Evolutionary conservation across 2,113 vertebrate genomes (phyloP).

Genomic region (cattle (Bos taurus)): ARS-UCD2.0 NC_037351.1:42195001-42195500

Average conservation of each 20-base stretch:
- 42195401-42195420: background rate
- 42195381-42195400: background rate
- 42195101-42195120: background rate
- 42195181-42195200: conserved; percentile 46
- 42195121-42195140: background rate
- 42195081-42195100: background rate
- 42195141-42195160: background rate
- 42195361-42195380: background rate
- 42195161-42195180: conserved; percentile 64
- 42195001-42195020: background rate
- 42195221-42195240: background rate
- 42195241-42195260: background rate
- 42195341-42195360: background rate
- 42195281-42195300: background rate
- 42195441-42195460: background rate
- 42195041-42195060: rapidly evolving
- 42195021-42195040: background rate
- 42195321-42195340: background rate
- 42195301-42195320: background rate
- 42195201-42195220: background rate
- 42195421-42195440: background rate
- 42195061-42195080: background rate
- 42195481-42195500: background rate
- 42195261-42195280: background rate
- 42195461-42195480: background rate